Conservation (phyloP, 2,113 vertebrate genomes). For the Cyanocitta stelleri region DNA sequence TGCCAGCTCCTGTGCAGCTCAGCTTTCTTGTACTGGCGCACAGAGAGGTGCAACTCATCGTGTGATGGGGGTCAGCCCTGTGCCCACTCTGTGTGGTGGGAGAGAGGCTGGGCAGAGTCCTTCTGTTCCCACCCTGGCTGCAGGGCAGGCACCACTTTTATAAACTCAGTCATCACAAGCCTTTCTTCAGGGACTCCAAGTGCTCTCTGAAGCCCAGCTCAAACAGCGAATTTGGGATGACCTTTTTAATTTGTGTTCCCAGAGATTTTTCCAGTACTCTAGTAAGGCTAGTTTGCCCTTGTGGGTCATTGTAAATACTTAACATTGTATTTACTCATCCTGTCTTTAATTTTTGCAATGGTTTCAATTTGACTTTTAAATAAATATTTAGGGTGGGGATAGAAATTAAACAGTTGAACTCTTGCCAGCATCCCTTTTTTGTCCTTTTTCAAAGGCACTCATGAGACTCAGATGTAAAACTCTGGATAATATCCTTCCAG, state of each 20-base stretch:
- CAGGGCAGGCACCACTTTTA: neutral
- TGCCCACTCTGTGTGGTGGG: neutral
- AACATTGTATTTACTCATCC: constrained; percentile 52
- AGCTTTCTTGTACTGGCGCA: neutral
- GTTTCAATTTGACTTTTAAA: constrained; percentile 64
- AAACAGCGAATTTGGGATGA: neutral
- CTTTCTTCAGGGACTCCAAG: neutral
- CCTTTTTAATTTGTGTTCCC: constrained; percentile 5
- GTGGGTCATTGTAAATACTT: constrained; percentile 38
- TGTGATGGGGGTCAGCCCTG: neutral
- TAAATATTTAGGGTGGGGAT: constrained; percentile 65
- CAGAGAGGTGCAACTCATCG: rapidly evolving
- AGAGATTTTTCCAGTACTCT: neutral
- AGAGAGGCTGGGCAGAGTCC: neutral
- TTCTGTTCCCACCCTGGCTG: neutral
- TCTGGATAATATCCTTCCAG: constrained; percentile 32
- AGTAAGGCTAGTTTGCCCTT: neutral
- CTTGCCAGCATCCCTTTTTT: constrained; percentile 16
- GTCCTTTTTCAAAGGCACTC: constrained; percentile 46
- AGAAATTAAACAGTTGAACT: constrained; percentile 48
- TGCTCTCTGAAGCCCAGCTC: neutral
- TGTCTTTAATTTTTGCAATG: constrained; percentile 54
- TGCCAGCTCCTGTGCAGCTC: neutral
- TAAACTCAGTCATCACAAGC: neutral
- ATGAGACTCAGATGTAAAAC: constrained; percentile 25